These are phyloP conservation scores for Cheiracanthium punctorium DNA, from an alignment of 2,888 invertebrate genomes.

Conservation along the genomic window DNA sequence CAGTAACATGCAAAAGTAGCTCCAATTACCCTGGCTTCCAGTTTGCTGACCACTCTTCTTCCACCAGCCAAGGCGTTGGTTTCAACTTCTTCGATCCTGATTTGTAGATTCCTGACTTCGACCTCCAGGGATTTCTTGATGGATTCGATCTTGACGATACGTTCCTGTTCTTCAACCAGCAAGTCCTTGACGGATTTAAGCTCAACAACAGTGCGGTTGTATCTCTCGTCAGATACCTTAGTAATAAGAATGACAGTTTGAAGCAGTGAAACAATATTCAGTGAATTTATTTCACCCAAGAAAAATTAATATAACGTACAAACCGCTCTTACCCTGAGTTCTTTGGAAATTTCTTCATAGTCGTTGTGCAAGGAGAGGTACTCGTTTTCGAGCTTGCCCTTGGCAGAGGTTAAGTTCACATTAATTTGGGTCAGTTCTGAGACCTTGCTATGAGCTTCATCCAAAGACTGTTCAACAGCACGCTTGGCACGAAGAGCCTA, in stretches of 20 bases:
- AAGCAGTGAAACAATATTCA: not conserved
- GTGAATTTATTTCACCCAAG: too few relatives aligned
- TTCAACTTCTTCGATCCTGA: slow-evolving; percentile 96
- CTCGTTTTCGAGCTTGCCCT: slow-evolving; percentile 96
- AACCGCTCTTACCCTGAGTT: slow-evolving; percentile 83
- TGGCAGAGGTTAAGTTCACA: slow-evolving; percentile 94
- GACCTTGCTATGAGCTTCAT: slow-evolving; percentile 92
- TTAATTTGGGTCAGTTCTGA: slow-evolving; percentile 96
- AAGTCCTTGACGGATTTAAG: slow-evolving; percentile 95
- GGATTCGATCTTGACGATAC: slow-evolving; percentile 96
- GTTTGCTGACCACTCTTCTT: slow-evolving; percentile 97
- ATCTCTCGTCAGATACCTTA: slow-evolving; percentile 88
- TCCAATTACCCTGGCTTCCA: slow-evolving; percentile 84
- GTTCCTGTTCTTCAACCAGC: slow-evolving; percentile 96
- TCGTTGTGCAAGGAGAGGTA: slow-evolving; percentile 92
- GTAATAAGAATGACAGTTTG: not conserved
- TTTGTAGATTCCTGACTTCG: slow-evolving; percentile 95
- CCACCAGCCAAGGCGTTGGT: slow-evolving; percentile 97
- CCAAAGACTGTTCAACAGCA: slow-evolving; percentile 89
- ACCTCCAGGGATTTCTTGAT: slow-evolving; percentile 98
- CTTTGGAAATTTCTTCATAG: slow-evolving; percentile 98
- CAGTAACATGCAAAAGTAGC: too few relatives aligned
- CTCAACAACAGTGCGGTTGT: slow-evolving; percentile 93
- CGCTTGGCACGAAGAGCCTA: slow-evolving; percentile 93
- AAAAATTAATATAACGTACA: not conserved